A percentile compares a stretch with the other conserved stretches of the same genome.
phyloP scores from a whole-genome alignment of 2,888 invertebrate species.

The Digitonthophagus gazella region DNA sequence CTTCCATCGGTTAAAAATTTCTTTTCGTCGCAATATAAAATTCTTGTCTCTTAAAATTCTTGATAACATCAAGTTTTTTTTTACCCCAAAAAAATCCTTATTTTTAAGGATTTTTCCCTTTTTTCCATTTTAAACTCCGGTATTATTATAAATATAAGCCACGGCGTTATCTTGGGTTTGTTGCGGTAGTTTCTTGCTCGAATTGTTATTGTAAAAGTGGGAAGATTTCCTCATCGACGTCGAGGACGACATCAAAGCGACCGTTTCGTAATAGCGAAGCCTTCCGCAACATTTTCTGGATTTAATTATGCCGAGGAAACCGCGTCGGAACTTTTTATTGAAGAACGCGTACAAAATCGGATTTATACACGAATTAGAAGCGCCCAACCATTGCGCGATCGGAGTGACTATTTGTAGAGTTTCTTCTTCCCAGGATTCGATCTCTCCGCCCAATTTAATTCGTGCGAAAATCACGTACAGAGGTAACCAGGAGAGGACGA shows the following conservation, averaged over 20 bases:
- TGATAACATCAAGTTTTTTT: background rate
- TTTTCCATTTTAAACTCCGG: slow-evolving; percentile 60
- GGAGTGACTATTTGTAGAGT: slow-evolving; percentile 79
- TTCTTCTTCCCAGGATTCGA: slow-evolving; percentile 76
- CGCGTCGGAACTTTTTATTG: slow-evolving; percentile 88
- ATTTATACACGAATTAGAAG: slow-evolving; percentile 94
- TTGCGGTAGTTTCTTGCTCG: slow-evolving; percentile 52
- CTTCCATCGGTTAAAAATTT: too few relatives aligned
- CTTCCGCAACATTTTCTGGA: slow-evolving; percentile 84
- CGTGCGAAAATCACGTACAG: slow-evolving; percentile 86
- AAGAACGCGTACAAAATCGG: slow-evolving; percentile 93
- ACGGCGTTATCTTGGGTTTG: slow-evolving; percentile 48
- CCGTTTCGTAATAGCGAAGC: slow-evolving; percentile 82
- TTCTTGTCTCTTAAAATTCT: background rate
- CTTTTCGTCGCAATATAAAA: background rate
- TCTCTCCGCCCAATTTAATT: slow-evolving; percentile 76
- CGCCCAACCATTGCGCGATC: slow-evolving; percentile 88
- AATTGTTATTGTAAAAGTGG: slow-evolving; percentile 72
- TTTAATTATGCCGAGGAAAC: slow-evolving; percentile 84
- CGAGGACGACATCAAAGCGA: slow-evolving; percentile 81
- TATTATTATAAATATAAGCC: slow-evolving; percentile 66
- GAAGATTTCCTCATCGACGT: slow-evolving; percentile 83
- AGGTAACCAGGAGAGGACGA: slow-evolving; percentile 91
- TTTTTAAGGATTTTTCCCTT: background rate
- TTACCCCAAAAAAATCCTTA: background rate